phyloP scores from a whole-genome alignment of 2,113 vertebrate species.

The Bufo gargarizans region DNA sequence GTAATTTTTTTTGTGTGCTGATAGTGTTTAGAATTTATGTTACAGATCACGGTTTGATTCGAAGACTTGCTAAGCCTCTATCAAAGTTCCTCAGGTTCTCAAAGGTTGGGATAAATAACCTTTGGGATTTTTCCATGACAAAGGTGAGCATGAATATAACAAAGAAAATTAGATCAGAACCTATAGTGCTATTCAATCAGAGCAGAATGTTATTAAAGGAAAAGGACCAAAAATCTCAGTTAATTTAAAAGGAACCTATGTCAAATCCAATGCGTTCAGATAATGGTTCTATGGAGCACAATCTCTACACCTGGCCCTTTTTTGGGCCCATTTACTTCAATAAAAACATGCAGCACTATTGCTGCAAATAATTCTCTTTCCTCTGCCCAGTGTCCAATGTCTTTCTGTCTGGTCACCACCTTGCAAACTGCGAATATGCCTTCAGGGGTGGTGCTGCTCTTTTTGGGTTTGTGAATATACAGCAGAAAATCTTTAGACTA shows the following conservation, averaged over 20 bases:
- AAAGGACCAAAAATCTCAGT: not conserved
- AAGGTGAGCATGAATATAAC: constrained; percentile 57
- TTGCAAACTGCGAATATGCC: too few species aligned
- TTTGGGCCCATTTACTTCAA: not conserved
- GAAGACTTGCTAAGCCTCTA: constrained; percentile 61
- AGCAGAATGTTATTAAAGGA: not conserved
- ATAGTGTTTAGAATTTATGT: constrained; percentile 68
- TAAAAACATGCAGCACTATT: too few species aligned
- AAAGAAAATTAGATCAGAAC: constrained; percentile 57
- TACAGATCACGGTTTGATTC: constrained; percentile 65
- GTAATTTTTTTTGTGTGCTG: constrained; percentile 65
- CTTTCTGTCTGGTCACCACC: too few species aligned
- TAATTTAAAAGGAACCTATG: too few species aligned
- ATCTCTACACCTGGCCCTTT: not conserved
- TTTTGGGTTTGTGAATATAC: too few species aligned
- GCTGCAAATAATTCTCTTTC: too few species aligned
- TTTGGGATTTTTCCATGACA: constrained; percentile 60
- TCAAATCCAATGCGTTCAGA: too few species aligned
- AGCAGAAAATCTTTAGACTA: too few species aligned
- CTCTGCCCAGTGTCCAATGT: too few species aligned
- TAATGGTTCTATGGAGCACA: too few species aligned
- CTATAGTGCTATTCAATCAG: not conserved
- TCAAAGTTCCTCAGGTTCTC: constrained; percentile 60
- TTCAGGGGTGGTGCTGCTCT: too few species aligned
- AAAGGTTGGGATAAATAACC: constrained; percentile 61